These are phyloP conservation scores for Leptopilina clavipes DNA, from an alignment of 1,140 invertebrate species.

Conservation along the genomic window DNA sequence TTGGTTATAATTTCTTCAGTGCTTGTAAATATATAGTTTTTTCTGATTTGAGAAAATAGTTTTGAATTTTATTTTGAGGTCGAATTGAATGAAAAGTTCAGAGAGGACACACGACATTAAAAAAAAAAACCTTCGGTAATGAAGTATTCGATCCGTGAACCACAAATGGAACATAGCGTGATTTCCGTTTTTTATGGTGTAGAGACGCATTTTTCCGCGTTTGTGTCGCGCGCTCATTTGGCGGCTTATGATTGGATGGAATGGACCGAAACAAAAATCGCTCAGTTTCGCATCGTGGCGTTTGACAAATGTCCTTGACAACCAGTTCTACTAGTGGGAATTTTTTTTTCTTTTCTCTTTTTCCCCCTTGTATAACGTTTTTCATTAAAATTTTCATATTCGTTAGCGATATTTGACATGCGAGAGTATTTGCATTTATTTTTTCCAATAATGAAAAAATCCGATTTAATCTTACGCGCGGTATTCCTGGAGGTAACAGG, in stretches of 20 bases:
- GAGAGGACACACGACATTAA: not conserved
- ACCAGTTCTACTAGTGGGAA: not conserved
- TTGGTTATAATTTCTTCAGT: too few species aligned
- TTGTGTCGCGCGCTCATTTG: not conserved
- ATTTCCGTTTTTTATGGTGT: not conserved
- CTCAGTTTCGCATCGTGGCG: slow-evolving; percentile 7
- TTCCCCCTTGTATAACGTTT: not conserved
- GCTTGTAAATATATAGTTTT: too few species aligned
- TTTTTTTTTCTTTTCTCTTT: not conserved
- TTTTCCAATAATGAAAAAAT: too few species aligned
- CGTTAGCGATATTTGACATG: not conserved
- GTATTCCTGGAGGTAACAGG: too few species aligned
- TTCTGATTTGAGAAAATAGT: too few species aligned
- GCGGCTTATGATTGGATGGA: slow-evolving; percentile 18
- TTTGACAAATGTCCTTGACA: slow-evolving; percentile 10
- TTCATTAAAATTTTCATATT: slow-evolving; percentile 6
- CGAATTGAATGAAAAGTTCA: not conserved
- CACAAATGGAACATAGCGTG: slow-evolving; percentile 5
- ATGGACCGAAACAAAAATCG: not conserved
- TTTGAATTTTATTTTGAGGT: too few species aligned
- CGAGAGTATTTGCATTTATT: too few species aligned
- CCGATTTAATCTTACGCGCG: too few species aligned
- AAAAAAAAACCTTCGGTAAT: not conserved
- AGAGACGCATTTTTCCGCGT: too few species aligned
- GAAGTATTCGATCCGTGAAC: not conserved